Evolutionary conservation across 2,797 vertebrate species (phyloP), one percentile per base, ranked within the genome.

Genomic region (Sebastes steindachneri): DNA sequence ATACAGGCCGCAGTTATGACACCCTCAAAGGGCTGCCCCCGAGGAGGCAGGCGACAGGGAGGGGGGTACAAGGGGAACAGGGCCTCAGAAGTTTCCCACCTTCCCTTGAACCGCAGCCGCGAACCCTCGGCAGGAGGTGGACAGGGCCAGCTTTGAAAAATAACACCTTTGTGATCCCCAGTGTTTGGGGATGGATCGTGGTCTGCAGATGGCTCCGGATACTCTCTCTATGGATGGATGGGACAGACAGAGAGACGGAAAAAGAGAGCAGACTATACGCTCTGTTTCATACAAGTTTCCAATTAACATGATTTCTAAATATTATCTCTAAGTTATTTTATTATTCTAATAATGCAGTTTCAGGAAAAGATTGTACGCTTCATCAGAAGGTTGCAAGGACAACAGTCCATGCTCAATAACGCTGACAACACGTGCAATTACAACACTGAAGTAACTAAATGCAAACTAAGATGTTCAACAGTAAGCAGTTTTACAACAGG

Each of bases 81-180:
- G 95, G 95, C 94, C 97, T 98, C 96, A 98, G 98, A 98, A 97
- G 96, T 98, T 97, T 96, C 95, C 97, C 97, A 97, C 96, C 96
- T 98, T 97, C 96, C 95, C 94, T 95, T 97, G 97, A 98, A 97
- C 97, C 96, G 79, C 95, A 96, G 96, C 96, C 94, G 91, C 95
- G 95, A 95, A 96, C 94, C 93, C 97, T 95, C 97, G 93, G 96
- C 97, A 96, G 98, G 97, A 98, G 97, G 97, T 96, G 92, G 93
- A 95, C 95, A 95, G 95, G 92, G 90, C 88, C 94, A 91, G 97
- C 98, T 99, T 99, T 98, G 97, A 99, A 99, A 99, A 98, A 98
- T 96, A 98, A 99, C 97, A 99, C 97, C 97, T 99, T 98, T 97
- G 97, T 98, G 97, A 98, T 98, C 97, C 96, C 97, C 97, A 96